Evolutionary conservation across 2,113 vertebrate genomes (phyloP).

Genomic region (Okapia johnstoni): DNA sequence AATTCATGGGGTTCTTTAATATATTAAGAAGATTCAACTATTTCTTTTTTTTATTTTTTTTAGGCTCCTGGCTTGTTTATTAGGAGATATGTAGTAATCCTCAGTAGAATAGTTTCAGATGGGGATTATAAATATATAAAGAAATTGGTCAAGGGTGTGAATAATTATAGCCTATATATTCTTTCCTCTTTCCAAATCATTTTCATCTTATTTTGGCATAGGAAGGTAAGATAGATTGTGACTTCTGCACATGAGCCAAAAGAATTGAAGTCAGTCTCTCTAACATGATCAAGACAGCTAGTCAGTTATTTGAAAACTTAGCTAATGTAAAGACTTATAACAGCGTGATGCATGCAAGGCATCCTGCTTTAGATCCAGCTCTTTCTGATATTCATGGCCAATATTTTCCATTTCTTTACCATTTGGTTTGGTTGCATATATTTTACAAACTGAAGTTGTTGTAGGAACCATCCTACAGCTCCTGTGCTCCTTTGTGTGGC

Average conservation of each 20-base stretch:
- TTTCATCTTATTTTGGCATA: neutral
- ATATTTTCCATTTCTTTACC: neutral
- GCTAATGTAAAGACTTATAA: neutral
- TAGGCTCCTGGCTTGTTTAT: neutral
- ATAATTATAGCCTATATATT: neutral
- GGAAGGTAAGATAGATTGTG: neutral
- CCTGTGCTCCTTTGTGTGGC: rapidly evolving
- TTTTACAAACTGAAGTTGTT: neutral
- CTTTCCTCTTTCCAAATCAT: neutral
- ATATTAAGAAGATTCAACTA: neutral
- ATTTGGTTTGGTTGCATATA: neutral
- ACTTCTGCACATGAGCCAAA: neutral
- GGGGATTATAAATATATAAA: neutral
- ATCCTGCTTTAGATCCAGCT: neutral
- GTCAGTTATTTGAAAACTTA: neutral
- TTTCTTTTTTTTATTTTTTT: neutral
- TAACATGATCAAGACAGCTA: neutral
- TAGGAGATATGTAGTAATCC: neutral
- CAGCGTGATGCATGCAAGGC: neutral
- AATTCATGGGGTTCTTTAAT: neutral
- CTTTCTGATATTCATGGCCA: neutral
- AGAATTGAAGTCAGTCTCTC: neutral
- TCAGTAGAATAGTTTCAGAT: neutral
- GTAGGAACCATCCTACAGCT: neutral
- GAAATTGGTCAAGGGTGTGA: neutral